Evolutionary conservation across 2,113 vertebrate species (phyloP), one percentile per base, ranked within the genome.

Genomic region (human): DNA sequence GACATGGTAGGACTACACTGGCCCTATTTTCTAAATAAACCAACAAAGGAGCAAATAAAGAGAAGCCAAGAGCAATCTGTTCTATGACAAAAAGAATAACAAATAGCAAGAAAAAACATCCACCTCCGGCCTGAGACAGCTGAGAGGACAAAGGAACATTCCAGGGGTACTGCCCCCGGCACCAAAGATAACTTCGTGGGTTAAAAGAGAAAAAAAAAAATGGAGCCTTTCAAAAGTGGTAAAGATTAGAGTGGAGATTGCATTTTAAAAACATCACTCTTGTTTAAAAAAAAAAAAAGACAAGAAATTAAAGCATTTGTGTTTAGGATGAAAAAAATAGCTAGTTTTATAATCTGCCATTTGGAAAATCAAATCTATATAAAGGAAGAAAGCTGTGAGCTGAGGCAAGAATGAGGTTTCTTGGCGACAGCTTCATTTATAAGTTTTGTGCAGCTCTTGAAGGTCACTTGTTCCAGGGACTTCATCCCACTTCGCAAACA

Each of bases 401-500:
- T 94, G 76, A 97, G 98, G 96, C 96, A 94, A 97, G 89, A 98
- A 97, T 96, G 89, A 97, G 94, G 98, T 95, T 98, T 98, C 89
- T 96, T 22, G 12, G 78, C 11, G 79, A 97, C 95, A 92, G 98
- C 97, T 98, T 98, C 89, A 98, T 98, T 98, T 98, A 79, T 97
- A 97, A 98, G 94, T 98, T 98, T 97, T 80, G 40, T 98, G 83
- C 78, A 64, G 86, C 96, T 88, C 93, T 98, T 98, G 98, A 98
- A 98, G 98, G 98, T 99, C 98, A 98, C 89, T 96, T n/a, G 3
- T 97, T 94, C 98, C 97, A 95, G 98, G 68, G 94, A 89, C 95
- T 98, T 97, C 89, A 98, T 85, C 64, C 82, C 95, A 93, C 98
- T 97, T 98, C 14, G 0, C 97, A 98, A 98, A 92, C 95, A 98